Conservation (phyloP, 2,113 vertebrate species). For the Eretmochelys imbricata region DNA sequence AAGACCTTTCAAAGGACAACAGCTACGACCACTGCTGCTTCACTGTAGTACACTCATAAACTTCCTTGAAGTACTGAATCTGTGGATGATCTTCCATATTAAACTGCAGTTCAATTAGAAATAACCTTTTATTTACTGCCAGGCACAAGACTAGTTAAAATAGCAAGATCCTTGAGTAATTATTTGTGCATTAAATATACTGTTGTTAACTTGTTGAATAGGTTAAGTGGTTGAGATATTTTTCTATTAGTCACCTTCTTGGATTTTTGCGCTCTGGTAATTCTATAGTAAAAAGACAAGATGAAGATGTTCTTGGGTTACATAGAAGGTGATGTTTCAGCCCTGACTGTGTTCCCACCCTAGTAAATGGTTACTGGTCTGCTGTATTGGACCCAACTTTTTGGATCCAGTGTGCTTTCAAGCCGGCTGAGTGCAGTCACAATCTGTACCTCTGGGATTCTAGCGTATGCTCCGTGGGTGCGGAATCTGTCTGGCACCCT, state of each 20-base stretch:
- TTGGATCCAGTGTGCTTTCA: neutral
- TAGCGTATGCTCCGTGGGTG: neutral
- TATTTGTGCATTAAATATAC: neutral
- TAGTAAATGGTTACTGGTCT: neutral
- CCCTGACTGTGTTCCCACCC: neutral
- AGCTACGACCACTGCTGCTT: neutral
- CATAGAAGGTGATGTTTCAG: rapidly evolving
- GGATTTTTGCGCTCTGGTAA: neutral
- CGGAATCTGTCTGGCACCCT: neutral
- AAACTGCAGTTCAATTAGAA: neutral
- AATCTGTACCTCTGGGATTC: neutral
- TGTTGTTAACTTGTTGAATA: neutral
- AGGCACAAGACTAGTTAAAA: neutral
- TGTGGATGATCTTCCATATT: neutral
- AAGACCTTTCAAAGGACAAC: neutral
- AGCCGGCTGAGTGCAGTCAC: neutral
- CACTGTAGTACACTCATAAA: neutral
- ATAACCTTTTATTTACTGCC: neutral
- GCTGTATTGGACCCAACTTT: neutral
- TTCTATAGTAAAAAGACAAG: neutral
- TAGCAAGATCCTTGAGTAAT: neutral
- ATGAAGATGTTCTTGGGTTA: rapidly evolving
- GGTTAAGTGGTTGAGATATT: neutral
- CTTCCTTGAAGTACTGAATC: rapidly evolving
- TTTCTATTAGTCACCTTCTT: neutral